Base-by-base conservation (phyloP, 2,797 vertebrate genomes). In the Phoeniculus purpureus region DNA sequence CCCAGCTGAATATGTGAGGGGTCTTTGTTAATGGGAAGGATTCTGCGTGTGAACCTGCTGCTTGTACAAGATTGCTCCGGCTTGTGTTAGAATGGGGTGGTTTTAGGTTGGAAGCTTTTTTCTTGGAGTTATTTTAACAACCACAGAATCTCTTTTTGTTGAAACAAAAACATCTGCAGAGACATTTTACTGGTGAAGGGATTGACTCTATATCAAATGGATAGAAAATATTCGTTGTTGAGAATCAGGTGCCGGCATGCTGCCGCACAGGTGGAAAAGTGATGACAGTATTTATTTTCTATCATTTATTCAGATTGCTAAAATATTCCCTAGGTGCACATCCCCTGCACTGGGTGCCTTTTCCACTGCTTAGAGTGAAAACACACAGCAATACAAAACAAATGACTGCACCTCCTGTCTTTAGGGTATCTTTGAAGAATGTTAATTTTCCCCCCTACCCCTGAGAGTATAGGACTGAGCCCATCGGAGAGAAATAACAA, bases 221-320 rank as follows among this genome's bases (percentile, higher is more conserved):
- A 60, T 25, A 31, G 56, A 40, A 81, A 92, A 81, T 55, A 67
- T 61, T 86, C 85, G 58, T 40, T 60, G 74, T n/a, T 66, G 81
- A 94, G 2, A 75, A 72, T 47, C 60, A 45, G 50, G 65, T 45
- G 37, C 67, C 34, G 43, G 27, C 12, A 29, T 22, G 48, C 43
- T 74, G 67, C 67, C 67, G 86, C 86, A 15, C 56, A 90, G 71
- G 90, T 92, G 78, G 90, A 81, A 75, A 90, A 64, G 71, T 1
- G 2, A 79, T 58, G 59, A 70, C 37, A 64, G 20, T 27, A 32
- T 90, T 95, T 94, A 70, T 54, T 94, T 91, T 86, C 27, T 79
- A 71, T 90, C 88, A 77, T 94, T 95, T 90, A 88, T 73, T 88
- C 64, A 5, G 3, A 86, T 67, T 67, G 83, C 72, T 90, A 51